These are phyloP conservation scores for Chrysolophus pictus DNA, from an alignment of 2,797 vertebrate genomes.

Conservation along the genomic window DNA sequence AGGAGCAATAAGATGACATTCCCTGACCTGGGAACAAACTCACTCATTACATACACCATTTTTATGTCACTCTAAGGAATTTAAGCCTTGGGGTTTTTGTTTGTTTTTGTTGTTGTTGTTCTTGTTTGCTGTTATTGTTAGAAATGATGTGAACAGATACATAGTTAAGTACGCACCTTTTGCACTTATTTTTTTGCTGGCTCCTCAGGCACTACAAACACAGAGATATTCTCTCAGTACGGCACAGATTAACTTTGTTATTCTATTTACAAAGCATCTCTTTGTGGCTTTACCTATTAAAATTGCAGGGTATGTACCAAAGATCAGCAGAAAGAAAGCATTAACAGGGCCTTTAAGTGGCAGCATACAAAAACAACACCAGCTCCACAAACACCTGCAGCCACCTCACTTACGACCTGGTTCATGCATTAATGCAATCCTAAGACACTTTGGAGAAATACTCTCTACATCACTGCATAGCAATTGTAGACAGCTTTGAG, in stretches of 20 bases:
- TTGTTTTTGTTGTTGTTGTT: background rate
- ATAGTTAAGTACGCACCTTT: background rate
- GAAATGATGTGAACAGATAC: background rate
- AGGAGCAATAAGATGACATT: background rate
- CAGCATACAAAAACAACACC: background rate
- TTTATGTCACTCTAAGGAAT: background rate
- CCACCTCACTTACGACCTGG: background rate
- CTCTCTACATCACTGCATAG: fast-evolving
- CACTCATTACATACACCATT: fast-evolving
- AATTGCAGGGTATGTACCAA: background rate
- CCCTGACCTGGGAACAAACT: background rate
- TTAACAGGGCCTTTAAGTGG: background rate
- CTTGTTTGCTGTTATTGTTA: background rate
- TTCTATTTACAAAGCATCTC: background rate
- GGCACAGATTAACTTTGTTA: background rate
- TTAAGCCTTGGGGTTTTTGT: background rate
- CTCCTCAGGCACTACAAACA: background rate
- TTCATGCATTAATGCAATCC: background rate
- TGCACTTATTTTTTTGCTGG: background rate
- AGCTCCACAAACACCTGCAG: background rate
- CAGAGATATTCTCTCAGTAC: background rate
- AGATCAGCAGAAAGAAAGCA: background rate
- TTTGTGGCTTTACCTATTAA: background rate
- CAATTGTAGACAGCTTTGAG: fast-evolving
- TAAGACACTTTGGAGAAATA: background rate